Percentiles rank a stretch among this genome's conserved stretches.
Evolutionary conservation across 23 tunicate genomes (phyloP).

Genomic region (Styela plicata): DNA sequence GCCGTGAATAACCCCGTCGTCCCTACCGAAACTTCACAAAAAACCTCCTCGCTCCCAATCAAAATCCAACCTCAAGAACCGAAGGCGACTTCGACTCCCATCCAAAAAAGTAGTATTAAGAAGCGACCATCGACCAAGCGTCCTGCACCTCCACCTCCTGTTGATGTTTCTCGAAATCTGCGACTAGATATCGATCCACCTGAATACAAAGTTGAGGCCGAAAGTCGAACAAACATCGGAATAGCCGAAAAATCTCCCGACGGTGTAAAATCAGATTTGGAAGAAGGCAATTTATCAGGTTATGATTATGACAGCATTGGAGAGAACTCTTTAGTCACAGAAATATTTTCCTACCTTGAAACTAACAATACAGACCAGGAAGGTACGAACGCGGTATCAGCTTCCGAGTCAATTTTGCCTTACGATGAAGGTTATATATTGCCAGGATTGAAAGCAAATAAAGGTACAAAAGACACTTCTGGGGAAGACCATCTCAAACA

Average conservation of each 20-base stretch:
- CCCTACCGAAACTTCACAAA: background rate
- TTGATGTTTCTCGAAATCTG: background rate
- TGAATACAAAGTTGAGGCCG: background rate
- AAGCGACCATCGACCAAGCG: conserved; percentile 15
- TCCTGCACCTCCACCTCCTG: conserved; percentile 21
- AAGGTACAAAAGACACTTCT: background rate
- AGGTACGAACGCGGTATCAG: background rate
- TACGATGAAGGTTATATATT: conserved; percentile 15
- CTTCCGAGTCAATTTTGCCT: background rate
- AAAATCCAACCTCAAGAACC: background rate
- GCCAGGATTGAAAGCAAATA: conserved; percentile 18
- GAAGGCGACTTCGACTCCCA: background rate
- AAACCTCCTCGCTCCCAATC: background rate
- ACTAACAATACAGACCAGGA: background rate
- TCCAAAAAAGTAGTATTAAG: background rate
- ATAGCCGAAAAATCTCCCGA: background rate
- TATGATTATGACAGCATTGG: background rate
- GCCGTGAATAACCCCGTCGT: background rate
- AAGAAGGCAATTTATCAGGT: background rate
- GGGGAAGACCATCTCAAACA: background rate
- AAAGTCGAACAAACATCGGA: background rate
- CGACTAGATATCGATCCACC: background rate
- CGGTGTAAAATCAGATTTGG: background rate
- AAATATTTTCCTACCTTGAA: conserved; percentile 25
- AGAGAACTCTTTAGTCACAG: conserved; percentile 28